A percentile compares a stretch with the other conserved stretches of the same genome.
Conservation (phyloP, 2,888 invertebrate species). For the Oligia latruncula region DNA sequence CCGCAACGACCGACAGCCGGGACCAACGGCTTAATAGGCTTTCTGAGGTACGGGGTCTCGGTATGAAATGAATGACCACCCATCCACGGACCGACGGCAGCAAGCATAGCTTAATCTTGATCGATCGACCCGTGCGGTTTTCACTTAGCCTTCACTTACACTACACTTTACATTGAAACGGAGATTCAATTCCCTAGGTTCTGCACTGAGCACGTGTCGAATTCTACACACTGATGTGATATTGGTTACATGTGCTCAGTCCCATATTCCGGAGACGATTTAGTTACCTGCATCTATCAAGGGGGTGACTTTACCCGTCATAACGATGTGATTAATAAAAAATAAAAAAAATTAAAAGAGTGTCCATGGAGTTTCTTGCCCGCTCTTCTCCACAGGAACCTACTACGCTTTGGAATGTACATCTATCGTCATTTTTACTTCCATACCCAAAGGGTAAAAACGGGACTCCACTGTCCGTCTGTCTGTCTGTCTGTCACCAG, state of each 20-base stretch:
- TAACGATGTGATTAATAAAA: neutral
- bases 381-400: too few relatives aligned
- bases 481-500: too few relatives aligned
- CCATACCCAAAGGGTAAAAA: too few relatives aligned
- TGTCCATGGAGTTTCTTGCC: neutral
- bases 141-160: neutral
- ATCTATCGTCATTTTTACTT: neutral
- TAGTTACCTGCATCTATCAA: neutral
- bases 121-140: neutral
- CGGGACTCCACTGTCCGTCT: too few relatives aligned
- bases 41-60: neutral
- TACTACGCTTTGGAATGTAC: neutral
- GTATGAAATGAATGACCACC: neutral
- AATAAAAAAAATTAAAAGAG: neutral
- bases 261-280: neutral
- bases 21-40: too few relatives aligned
- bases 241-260: neutral
- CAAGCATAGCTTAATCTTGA: slow-evolving; percentile 2
- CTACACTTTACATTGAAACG: neutral
- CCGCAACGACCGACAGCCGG: neutral
- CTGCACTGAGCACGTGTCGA: neutral
- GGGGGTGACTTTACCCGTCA: neutral
- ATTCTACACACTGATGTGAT: neutral
- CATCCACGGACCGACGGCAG: neutral
- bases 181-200: neutral